These are phyloP conservation scores for Drepana arcuata DNA, from an alignment of 1,140 invertebrate species.

Conservation along the genomic window DNA sequence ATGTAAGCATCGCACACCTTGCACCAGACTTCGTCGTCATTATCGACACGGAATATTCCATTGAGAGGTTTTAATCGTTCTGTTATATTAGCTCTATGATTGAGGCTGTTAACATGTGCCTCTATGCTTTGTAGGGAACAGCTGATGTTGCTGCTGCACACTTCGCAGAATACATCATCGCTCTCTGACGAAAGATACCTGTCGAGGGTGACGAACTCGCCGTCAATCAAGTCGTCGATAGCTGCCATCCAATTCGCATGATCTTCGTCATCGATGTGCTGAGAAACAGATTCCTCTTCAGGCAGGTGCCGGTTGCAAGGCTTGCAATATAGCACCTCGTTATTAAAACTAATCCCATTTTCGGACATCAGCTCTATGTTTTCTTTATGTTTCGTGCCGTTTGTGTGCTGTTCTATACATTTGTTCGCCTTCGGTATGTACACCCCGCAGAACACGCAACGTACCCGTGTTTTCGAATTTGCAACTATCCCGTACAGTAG, in stretches of 20 bases:
- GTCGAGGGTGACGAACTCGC: constrained; percentile 38
- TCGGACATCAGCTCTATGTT: constrained; percentile 37
- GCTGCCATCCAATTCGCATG: constrained; percentile 40
- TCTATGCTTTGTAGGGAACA: constrained; percentile 36
- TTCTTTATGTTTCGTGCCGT: constrained; percentile 48
- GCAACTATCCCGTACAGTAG: constrained; percentile 33
- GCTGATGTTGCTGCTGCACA: constrained; percentile 23
- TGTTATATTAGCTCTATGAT: constrained; percentile 27
- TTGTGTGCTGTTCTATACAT: constrained; percentile 49
- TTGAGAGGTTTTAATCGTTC: constrained; percentile 39
- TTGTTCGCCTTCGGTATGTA: constrained; percentile 44
- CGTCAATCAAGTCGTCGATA: constrained; percentile 36
- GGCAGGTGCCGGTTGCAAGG: constrained; percentile 27
- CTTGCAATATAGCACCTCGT: constrained; percentile 34
- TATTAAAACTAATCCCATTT: constrained; percentile 30
- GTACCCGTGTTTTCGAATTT: constrained; percentile 37
- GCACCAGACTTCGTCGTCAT: constrained; percentile 42
- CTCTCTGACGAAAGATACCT: constrained; percentile 29
- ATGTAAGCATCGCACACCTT: constrained; percentile 43
- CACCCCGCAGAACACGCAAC: constrained; percentile 45
- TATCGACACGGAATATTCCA: constrained; percentile 38
- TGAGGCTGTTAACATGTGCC: constrained; percentile 33
- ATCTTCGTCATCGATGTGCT: constrained; percentile 35
- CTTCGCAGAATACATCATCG: constrained; percentile 35
- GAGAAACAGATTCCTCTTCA: constrained; percentile 29